These are phyloP conservation scores for Eulemur mongoz DNA, from an alignment of 2,797 vertebrate genomes.

Conservation along the genomic window DNA sequence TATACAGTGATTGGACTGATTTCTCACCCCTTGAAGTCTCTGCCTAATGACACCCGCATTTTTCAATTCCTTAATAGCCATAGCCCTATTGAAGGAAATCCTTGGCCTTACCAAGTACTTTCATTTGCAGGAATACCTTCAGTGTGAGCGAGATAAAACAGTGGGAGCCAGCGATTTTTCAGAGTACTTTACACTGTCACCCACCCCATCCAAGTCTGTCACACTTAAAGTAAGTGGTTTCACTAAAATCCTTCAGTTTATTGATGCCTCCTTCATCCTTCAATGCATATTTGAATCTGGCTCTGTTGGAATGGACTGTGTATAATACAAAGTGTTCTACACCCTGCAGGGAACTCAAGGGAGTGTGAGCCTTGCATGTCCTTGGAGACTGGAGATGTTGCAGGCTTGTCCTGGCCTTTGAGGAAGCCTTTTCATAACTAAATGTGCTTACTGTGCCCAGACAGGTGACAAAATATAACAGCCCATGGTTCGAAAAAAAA, in stretches of 20 bases:
- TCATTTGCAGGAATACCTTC: constrained; percentile 67
- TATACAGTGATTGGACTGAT: constrained; percentile 48
- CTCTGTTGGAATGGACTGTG: background rate
- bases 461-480: background rate
- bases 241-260: constrained; percentile 68
- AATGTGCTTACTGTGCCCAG: background rate
- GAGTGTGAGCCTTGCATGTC: background rate
- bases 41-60: constrained; percentile 67
- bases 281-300: constrained; percentile 59
- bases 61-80: constrained; percentile 75
- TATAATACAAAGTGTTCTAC: background rate
- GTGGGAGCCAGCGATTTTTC: constrained; percentile 67
- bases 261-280: constrained; percentile 66
- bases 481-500: background rate
- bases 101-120: constrained; percentile 74
- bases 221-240: constrained; percentile 75
- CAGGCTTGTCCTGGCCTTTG: background rate
- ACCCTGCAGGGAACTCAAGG: background rate
- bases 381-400: background rate
- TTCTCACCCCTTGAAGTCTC: background rate
- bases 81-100: constrained; percentile 58
- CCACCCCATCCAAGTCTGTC: constrained; percentile 52
- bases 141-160: constrained; percentile 66
- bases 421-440: background rate
- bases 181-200: constrained; percentile 65